Conservation (phyloP, 2,797 vertebrate species). For the Gambelia wislizenii region DNA sequence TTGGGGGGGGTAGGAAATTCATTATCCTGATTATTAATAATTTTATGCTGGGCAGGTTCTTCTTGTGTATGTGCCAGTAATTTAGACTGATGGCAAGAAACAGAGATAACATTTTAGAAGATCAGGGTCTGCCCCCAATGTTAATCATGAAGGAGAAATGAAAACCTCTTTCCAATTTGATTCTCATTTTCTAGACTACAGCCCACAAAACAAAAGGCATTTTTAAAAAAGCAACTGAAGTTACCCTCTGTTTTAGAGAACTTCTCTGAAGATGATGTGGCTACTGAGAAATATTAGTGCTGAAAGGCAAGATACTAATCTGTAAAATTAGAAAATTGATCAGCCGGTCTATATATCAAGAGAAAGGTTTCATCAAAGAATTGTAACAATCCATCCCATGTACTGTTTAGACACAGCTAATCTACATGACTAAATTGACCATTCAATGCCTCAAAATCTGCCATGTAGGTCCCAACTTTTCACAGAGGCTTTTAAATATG, state of each 20-base stretch:
- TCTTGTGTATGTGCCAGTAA: background rate
- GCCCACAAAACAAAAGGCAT: constrained; percentile 50
- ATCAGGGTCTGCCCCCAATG: constrained; percentile 49
- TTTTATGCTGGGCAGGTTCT: background rate
- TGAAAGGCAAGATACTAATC: constrained; percentile 71
- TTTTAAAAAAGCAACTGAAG: constrained; percentile 45
- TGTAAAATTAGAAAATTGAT: constrained; percentile 79
- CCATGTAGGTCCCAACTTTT: constrained; percentile 86
- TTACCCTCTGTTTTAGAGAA: constrained; percentile 53
- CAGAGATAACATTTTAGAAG: constrained; percentile 33
- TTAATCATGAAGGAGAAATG: constrained; percentile 37
- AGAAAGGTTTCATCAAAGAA: constrained; percentile 80
- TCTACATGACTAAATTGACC: constrained; percentile 83
- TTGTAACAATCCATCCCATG: constrained; percentile 73
- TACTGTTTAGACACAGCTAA: constrained; percentile 82
- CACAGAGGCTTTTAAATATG: constrained; percentile 85
- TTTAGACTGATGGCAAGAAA: constrained; percentile 51
- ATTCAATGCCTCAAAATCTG: constrained; percentile 85
- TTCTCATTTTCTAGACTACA: constrained; percentile 59
- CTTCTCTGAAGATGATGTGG: constrained; percentile 60
- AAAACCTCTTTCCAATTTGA: constrained; percentile 52
- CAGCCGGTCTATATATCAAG: constrained; percentile 72
- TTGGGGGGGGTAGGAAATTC: background rate
- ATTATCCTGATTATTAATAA: constrained; percentile 17
- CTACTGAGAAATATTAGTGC: constrained; percentile 56